Conservation (phyloP, 2,797 vertebrate species). For the Nannoperca australis region DNA sequence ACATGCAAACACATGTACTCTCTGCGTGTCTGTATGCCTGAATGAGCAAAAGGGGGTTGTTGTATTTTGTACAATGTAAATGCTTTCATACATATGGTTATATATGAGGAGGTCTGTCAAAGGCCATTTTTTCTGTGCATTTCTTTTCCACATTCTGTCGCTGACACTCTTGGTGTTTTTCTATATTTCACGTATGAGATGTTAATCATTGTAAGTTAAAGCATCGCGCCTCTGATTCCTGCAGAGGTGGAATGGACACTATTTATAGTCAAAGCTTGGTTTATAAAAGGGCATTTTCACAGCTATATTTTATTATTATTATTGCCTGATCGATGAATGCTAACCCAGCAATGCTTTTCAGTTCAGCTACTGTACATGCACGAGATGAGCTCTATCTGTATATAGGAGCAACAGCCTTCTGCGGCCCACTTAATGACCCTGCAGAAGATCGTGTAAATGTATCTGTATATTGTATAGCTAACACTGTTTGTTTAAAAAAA, state of each 20-base stretch:
- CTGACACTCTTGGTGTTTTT: conserved; percentile 52
- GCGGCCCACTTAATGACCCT: conserved; percentile 67
- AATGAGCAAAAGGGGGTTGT: conserved; percentile 32
- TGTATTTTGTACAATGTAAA: conserved; percentile 77
- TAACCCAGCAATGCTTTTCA: conserved; percentile 73
- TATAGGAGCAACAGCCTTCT: conserved; percentile 75
- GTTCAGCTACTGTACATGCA: conserved; percentile 76
- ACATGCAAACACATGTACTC: conserved; percentile 28
- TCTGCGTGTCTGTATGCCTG: conserved; percentile 36
- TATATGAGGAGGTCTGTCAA: conserved; percentile 54
- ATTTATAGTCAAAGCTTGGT: conserved; percentile 82
- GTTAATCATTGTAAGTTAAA: conserved; percentile 65
- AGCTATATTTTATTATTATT: conserved; percentile 79
- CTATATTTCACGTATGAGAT: conserved; percentile 60
- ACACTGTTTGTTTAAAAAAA: conserved; percentile 83
- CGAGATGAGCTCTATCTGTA: conserved; percentile 80
- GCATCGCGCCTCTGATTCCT: conserved; percentile 42
- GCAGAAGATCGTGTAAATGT: conserved; percentile 81
- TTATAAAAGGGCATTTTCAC: conserved; percentile 81
- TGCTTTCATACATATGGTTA: conserved; percentile 66
- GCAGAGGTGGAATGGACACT: conserved; percentile 51
- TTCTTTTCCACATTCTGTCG: conserved; percentile 51
- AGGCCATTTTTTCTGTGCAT: conserved; percentile 38
- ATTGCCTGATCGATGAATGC: conserved; percentile 79
- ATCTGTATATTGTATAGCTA: conserved; percentile 86